phyloP scores from a whole-genome alignment of 2,888 invertebrate genomes.

The Himalopsyche anomala region DNA sequence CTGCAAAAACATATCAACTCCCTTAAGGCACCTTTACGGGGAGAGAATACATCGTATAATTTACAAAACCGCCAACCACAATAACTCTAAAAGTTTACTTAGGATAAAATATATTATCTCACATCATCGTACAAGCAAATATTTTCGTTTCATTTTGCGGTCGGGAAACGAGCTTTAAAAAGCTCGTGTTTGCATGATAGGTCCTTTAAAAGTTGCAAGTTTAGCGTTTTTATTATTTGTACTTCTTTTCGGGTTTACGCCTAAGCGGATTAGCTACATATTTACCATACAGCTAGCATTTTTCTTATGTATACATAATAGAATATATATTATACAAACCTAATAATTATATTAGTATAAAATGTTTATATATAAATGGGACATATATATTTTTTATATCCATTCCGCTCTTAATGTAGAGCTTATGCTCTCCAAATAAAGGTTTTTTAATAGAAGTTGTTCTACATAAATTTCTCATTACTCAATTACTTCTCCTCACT shows the following conservation, averaged over 20 bases:
- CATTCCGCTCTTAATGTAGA: too few species aligned
- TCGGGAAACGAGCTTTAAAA: conserved; percentile 29
- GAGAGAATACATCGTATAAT: conserved; percentile 1
- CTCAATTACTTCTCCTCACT: too few species aligned
- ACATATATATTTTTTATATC: too few species aligned
- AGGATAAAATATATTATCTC: conserved; percentile 34
- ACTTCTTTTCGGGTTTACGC: neutral
- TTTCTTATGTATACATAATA: too few species aligned
- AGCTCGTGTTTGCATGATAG: conserved; percentile 25
- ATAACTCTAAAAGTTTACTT: conserved; percentile 30
- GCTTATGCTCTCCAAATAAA: too few species aligned
- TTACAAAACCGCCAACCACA: neutral
- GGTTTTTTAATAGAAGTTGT: too few species aligned
- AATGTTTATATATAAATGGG: too few species aligned
- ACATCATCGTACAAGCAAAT: conserved; percentile 24
- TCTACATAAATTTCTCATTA: too few species aligned
- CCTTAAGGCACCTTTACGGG: neutral
- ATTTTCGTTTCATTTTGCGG: conserved; percentile 29
- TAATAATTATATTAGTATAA: too few species aligned
- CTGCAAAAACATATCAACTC: neutral
- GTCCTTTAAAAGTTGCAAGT: conserved; percentile 10
- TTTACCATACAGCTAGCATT: too few species aligned
- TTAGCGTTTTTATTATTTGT: conserved; percentile 2
- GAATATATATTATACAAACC: too few species aligned
- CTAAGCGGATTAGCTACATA: neutral